Conservation (phyloP, 2,113 vertebrate genomes). For the Sebastes fasciatus region DNA sequence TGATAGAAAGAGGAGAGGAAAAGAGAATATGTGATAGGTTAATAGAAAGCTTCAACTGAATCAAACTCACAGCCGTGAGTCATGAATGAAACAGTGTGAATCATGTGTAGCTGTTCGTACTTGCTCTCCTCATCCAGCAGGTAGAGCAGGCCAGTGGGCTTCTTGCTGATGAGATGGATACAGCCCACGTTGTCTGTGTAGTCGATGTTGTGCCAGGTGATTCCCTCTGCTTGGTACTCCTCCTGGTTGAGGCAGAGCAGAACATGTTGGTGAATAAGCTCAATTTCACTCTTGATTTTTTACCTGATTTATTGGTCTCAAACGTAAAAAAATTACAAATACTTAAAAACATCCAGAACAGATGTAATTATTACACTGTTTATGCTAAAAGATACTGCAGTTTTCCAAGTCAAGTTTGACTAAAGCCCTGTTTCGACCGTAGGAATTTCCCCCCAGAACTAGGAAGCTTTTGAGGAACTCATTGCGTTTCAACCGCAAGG, state of each 20-base stretch:
- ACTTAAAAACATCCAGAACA: not conserved
- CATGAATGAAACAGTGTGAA: not conserved
- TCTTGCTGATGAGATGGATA: slow-evolving; percentile 98
- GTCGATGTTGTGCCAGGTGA: slow-evolving; percentile 98
- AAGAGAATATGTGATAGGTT: not conserved
- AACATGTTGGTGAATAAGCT: not conserved
- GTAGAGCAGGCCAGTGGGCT: slow-evolving; percentile 96
- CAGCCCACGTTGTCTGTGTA: slow-evolving; percentile 98
- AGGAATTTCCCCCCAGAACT: no score
- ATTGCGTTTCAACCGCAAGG: no score
- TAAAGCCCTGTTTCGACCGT: no score
- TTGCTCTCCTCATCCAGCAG: slow-evolving; percentile 99
- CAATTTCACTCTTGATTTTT: not conserved
- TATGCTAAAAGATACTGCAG: not conserved
- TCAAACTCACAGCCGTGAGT: not conserved
- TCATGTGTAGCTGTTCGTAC: slow-evolving; percentile 81
- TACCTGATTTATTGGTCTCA: not conserved
- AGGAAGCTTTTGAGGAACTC: no score
- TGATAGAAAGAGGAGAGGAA: not conserved
- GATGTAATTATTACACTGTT: not conserved
- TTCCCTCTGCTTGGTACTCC: slow-evolving; percentile 96
- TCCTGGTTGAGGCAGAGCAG: slow-evolving; percentile 82
- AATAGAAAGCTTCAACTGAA: slow-evolving; percentile 7
- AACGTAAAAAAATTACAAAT: not conserved
- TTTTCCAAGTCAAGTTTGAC: not conserved